A percentile compares a stretch with the other conserved stretches of the same genome.
phyloP scores from a whole-genome alignment of 2,113 vertebrate species.

The Peromyscus polionotus region DNA sequence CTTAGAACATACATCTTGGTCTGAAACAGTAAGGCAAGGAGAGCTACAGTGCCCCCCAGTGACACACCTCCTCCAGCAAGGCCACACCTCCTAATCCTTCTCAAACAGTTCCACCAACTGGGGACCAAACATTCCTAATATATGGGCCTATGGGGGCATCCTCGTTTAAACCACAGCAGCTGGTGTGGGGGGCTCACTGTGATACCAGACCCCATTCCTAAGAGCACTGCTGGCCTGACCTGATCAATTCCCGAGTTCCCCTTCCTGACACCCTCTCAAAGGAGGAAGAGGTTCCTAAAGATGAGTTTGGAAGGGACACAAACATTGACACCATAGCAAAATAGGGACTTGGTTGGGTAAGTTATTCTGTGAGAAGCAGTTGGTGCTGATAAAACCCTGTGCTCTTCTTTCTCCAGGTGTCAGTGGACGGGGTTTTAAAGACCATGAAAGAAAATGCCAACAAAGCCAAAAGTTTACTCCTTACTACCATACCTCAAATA shows the following conservation, averaged over 20 bases:
- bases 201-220: neutral
- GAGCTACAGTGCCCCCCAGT: neutral
- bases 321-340: neutral
- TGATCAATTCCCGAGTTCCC: neutral
- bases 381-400: conserved; percentile 14
- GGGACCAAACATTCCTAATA: neutral
- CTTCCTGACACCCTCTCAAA: neutral
- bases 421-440: conserved; percentile 97
- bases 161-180: neutral
- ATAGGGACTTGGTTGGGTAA: neutral
- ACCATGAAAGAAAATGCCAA: conserved; percentile 98
- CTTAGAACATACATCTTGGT: neutral
- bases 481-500: conserved; percentile 95
- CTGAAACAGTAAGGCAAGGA: neutral
- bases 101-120: neutral
- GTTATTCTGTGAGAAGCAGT: neutral
- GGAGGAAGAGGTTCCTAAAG: neutral
- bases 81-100: neutral
- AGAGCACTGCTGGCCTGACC: neutral
- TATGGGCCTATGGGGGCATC: neutral
- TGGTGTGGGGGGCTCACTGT: too few relatives aligned
- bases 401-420: conserved; percentile 90
- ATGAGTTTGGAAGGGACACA: neutral
- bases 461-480: conserved; percentile 97
- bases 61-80: neutral